Evolutionary conservation across 1,140 invertebrate genomes (phyloP).

Genomic region (Brachionus rotundiformis): DNA sequence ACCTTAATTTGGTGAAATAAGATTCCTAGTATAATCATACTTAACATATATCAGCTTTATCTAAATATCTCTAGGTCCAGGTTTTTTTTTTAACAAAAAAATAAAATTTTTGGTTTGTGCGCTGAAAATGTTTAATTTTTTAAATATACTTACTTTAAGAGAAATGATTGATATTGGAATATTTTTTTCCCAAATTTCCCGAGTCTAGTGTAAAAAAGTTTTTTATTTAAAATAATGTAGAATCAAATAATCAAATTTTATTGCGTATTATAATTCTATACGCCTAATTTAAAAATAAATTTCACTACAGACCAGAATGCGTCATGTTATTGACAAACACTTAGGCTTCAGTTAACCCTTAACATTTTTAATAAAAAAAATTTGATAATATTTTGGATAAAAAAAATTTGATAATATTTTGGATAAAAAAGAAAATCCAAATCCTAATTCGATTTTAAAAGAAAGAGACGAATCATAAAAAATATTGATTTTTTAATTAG

Average conservation of each 20-base stretch:
- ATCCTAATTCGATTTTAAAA: conserved; percentile 5
- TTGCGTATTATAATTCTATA: not conserved
- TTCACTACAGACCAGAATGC: not conserved
- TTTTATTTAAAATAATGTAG: not conserved
- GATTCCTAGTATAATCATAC: not conserved
- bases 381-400: not conserved
- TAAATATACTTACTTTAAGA: too few relatives aligned
- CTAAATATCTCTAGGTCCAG: not conserved
- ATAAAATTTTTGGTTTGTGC: too few relatives aligned
- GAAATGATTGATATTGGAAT: too few relatives aligned
- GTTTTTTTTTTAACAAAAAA: not conserved
- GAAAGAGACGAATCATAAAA: conserved; percentile 8
- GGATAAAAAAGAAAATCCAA: not conserved
- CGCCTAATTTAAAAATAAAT: not conserved
- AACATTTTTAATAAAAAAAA: not conserved
- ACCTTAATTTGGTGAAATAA: not conserved
- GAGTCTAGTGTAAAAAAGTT: not conserved
- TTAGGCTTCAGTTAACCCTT: not conserved
- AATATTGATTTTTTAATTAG: conserved; percentile 43
- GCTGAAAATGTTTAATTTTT: too few relatives aligned
- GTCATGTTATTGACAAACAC: not conserved
- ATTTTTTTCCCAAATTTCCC: not conserved
- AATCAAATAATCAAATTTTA: not conserved
- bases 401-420: not conserved
- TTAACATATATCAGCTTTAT: not conserved